Evolutionary conservation across 2,888 invertebrate genomes (phyloP), one percentile per base, ranked within the genome.

Genomic region (Ptilodon capucinus): DNA sequence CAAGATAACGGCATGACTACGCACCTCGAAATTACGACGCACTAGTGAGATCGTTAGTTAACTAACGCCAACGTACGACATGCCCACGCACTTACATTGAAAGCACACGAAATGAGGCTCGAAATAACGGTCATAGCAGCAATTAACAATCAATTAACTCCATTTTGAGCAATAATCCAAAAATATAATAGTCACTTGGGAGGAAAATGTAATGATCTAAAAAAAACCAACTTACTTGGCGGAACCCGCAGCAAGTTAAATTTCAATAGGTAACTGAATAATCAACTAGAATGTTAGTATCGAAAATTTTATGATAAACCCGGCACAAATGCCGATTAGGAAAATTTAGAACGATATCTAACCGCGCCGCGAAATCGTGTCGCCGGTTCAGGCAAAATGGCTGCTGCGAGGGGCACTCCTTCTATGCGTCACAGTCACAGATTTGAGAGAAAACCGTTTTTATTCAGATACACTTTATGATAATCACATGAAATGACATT

Each of bases 351-450:
- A 73, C 67, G 54, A 74, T 67, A 57, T 68, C 61, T 76, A 86
- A 86, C 84, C 87, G 78, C 90, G 80, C 87, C 78, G 81, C 76
- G 77, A 84, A 84, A 88, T 86, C 88, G 91, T 91, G 91, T 86
- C 83, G 91, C 91, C 91, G 91, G 91, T 73, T 81, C 80, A 76
- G 75, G 88, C 91, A 92, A 91, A 92, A 91, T 92, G 91, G 91
- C 91, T 91, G 91, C 91, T 91, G 82, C 81, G 74, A 86, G 78
- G 83, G 92, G 86, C 92, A 92, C 92, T 92, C 92, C 92, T 91
- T 89, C 88, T 81, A 92, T 92, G 92, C 92, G 92, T 92, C 92
- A 92, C 91, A 91, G 77, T 85, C 85, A 87, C 87, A 81, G 74
- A 78, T 79, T 76, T 74, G 70, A 73, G 63, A 68, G 52, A 57